A percentile compares a stretch with the other conserved stretches of the same genome.
Conservation (phyloP, 1,140 invertebrate genomes). For the Holcopasites calliopsidis region DNA sequence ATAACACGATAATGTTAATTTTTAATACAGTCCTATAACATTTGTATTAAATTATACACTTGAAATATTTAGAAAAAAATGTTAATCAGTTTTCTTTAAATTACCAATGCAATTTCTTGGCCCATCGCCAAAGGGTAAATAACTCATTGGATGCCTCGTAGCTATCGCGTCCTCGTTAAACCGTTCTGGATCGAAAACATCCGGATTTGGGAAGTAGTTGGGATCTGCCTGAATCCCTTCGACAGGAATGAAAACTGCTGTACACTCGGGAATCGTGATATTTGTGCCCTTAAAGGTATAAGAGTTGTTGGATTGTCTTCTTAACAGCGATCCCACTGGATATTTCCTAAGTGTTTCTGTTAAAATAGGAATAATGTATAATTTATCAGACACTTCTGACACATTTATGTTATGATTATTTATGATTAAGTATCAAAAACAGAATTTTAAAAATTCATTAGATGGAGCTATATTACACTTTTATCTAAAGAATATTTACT, state of each 20-base stretch:
- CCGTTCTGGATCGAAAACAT: slow-evolving; percentile 40
- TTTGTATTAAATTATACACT: too few relatives aligned
- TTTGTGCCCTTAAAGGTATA: slow-evolving; percentile 28
- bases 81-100: not conserved
- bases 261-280: slow-evolving; percentile 6
- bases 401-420: too few relatives aligned
- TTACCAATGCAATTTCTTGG: slow-evolving; percentile 45
- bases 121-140: slow-evolving; percentile 33
- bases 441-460: too few relatives aligned
- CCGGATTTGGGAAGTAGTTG: slow-evolving; percentile 14
- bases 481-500: too few relatives aligned
- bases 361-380: not conserved
- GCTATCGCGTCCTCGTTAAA: not conserved
- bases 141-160: slow-evolving; percentile 21
- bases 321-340: not conserved
- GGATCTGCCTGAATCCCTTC: slow-evolving; percentile 13
- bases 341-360: slow-evolving; percentile 38
- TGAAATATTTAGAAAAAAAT: not conserved
- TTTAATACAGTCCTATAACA: too few relatives aligned
- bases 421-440: too few relatives aligned
- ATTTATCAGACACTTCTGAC: too few relatives aligned
- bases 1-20: slow-evolving; percentile 50
- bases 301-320: not conserved
- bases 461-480: too few relatives aligned
- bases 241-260: not conserved